phyloP scores from a whole-genome alignment of 1,140 invertebrate genomes.

The Nixonia krombeini region DNA sequence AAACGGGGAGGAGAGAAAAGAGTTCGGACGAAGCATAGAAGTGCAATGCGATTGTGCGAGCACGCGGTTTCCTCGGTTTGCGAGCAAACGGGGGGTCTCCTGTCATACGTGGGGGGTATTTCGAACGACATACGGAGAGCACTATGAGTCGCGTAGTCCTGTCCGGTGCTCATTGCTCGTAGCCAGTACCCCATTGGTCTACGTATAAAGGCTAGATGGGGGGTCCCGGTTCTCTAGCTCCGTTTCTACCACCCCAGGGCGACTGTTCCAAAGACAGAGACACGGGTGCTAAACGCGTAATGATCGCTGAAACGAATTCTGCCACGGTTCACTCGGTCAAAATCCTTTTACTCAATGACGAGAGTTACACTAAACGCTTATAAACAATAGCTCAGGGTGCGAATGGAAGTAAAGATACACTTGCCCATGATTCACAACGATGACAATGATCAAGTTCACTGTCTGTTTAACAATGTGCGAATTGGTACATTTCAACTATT shows the following conservation, averaged over 20 bases:
- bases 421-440: too few relatives aligned
- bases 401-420: too few relatives aligned
- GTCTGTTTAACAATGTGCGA: too few relatives aligned
- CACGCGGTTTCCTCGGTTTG: slow-evolving; percentile 55
- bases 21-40: too few relatives aligned
- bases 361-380: too few relatives aligned
- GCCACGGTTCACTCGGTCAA: too few relatives aligned
- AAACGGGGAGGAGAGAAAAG: too few relatives aligned
- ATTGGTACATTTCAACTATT: too few relatives aligned
- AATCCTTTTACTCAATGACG: too few relatives aligned
- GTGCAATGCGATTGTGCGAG: too few relatives aligned
- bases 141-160: slow-evolving; percentile 58
- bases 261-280: slow-evolving; percentile 60
- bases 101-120: slow-evolving; percentile 62
- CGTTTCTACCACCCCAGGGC: slow-evolving; percentile 54
- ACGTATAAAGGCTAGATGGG: slow-evolving; percentile 66
- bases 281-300: slow-evolving; percentile 66
- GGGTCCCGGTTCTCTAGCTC: slow-evolving; percentile 61
- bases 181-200: slow-evolving; percentile 58
- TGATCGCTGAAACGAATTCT: slow-evolving; percentile 56
- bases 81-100: slow-evolving; percentile 54
- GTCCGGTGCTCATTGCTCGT: slow-evolving; percentile 55
- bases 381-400: too few relatives aligned
- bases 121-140: slow-evolving; percentile 62
- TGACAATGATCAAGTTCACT: too few relatives aligned